Evolutionary conservation across 2,888 invertebrate species (phyloP), one percentile per base, ranked within the genome.

Genomic region (Spodoptera exigua): DNA sequence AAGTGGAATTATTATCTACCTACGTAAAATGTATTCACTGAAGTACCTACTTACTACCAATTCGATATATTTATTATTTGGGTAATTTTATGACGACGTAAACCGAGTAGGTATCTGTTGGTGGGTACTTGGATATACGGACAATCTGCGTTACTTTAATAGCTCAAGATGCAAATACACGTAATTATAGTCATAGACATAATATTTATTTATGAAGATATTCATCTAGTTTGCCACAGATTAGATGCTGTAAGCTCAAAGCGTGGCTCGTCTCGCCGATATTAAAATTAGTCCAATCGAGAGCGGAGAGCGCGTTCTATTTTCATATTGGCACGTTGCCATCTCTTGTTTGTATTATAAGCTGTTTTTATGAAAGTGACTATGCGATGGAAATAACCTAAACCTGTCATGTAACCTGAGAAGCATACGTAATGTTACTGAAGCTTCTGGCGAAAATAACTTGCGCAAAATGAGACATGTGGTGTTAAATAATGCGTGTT

Each of bases 311-410:
- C 87, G 87, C 82, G 88, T 86, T 89, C 93, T 94, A 94, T 94
- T 94, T 93, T 87, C 73, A 85, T 57, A 61, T 86, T 94, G 94
- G 94, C 94, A 89, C 66, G 76, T 72, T 90, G 94, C 94, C 94
- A 94, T 89, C 89, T 88, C 89, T 91, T 91, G 94, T 94, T 94
- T 93, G 93, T 94, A 94, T 92, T 94, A 93, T 94, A 94, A 93
- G 92, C 92, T 89, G 93, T 94, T 94, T 94, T 94, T 94, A 94
- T 94, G 94, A 94, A 94, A 94, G 91, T 90, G 91, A 91, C 90
- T 91, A 90, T 89, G 87, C 85, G 93, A 92, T 94, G 88, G 91
- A 94, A 94, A 94, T 94, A 94, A 92, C 93, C 91, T 85, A 88
- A 91, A 92, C 91, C 91, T 91, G 88, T 91, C 89, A 84, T 92